These are phyloP conservation scores for Philhelius pedissequus DNA, from an alignment of 2,888 invertebrate genomes.

Conservation along the genomic window DNA sequence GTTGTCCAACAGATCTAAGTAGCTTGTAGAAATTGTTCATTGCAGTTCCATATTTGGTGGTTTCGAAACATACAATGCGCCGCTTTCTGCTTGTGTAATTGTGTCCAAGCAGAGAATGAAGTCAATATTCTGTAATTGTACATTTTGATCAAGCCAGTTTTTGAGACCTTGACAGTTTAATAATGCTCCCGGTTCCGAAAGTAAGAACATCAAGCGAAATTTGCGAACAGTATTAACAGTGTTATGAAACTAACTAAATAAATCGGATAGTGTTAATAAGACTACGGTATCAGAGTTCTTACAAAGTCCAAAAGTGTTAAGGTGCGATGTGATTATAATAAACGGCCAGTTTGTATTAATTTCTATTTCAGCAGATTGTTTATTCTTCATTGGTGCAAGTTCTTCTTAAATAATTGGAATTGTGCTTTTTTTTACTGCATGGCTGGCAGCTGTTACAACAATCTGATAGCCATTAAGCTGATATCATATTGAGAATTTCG, in stretches of 20 bases:
- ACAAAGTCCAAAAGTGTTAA: slow-evolving; percentile 93
- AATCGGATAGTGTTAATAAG: slow-evolving; percentile 90
- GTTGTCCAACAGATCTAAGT: slow-evolving; percentile 81
- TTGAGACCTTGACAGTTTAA: slow-evolving; percentile 96
- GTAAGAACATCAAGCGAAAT: slow-evolving; percentile 90
- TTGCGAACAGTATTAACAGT: slow-evolving; percentile 86
- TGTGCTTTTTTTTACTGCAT: slow-evolving; percentile 85
- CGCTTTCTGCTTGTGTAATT: slow-evolving; percentile 81
- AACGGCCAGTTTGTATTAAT: slow-evolving; percentile 85
- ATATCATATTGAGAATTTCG: slow-evolving; percentile 90
- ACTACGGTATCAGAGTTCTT: slow-evolving; percentile 95
- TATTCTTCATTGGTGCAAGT: slow-evolving; percentile 80
- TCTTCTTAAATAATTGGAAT: slow-evolving; percentile 93
- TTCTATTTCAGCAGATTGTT: slow-evolving; percentile 74
- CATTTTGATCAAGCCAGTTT: slow-evolving; percentile 91
- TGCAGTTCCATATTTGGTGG: slow-evolving; percentile 92
- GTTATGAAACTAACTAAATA: slow-evolving; percentile 92
- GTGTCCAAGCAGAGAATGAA: slow-evolving; percentile 95
- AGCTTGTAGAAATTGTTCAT: slow-evolving; percentile 85
- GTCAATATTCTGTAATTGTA: slow-evolving; percentile 86
- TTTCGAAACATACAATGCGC: slow-evolving; percentile 90
- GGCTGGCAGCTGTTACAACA: slow-evolving; percentile 87
- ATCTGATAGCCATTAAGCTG: slow-evolving; percentile 95
- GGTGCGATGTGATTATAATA: slow-evolving; percentile 94
- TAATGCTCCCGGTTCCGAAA: slow-evolving; percentile 93